Base-by-base conservation (phyloP, 2,113 vertebrate genomes). In the Alligator sinensis region DNA sequence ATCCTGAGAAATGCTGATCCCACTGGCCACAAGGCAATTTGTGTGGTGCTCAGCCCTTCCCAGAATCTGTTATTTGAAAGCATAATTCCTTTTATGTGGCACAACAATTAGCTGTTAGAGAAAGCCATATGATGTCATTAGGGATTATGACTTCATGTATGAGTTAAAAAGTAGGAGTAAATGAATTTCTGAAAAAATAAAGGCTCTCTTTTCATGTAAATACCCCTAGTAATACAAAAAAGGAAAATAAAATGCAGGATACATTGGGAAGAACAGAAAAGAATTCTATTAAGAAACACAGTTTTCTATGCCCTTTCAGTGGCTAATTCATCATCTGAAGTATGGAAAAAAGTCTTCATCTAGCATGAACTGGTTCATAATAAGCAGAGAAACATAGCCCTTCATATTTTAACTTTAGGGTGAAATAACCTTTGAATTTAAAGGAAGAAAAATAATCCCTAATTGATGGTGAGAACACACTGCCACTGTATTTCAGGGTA, bases 71-170 rank as follows among this genome's bases (percentile, higher is more conserved):
- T 59, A 91, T 75, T 86, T 81, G 54, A 77, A 95, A 93, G 82
- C 38, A 87, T 16, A 1, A 82, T 84, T 94, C 93, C 87, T 62
- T 93, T 95, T 93, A 79, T 94, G 82, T 4, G 4, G 55, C 68
- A 89, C 91, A 92, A 88, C 88, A 77, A 88, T 95, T 83, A 86
- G 80, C 84, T 63, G 72, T 68, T 82, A 84, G 62, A 77, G 92
- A 83, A 95, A 77, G 8, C 3, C 34, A 90, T 87, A 95, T 96
- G 93, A 91, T 91, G 88, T 97, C 95, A 94, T 86, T 59, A n/a
- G 77, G 84, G 91, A 95, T 97, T 96, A 96, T 95, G 89, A 97
- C 80, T 93, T 96, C 91, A 89, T 86, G 93, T 80, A 91, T 91
- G 91, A 63, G 87, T 57, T 59, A 95, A 97, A 91, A 77, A 91